Evolutionary conservation across 2,888 invertebrate genomes (phyloP), one percentile per base, ranked within the genome.

Genomic region (Agonopterix subpropinquella): DNA sequence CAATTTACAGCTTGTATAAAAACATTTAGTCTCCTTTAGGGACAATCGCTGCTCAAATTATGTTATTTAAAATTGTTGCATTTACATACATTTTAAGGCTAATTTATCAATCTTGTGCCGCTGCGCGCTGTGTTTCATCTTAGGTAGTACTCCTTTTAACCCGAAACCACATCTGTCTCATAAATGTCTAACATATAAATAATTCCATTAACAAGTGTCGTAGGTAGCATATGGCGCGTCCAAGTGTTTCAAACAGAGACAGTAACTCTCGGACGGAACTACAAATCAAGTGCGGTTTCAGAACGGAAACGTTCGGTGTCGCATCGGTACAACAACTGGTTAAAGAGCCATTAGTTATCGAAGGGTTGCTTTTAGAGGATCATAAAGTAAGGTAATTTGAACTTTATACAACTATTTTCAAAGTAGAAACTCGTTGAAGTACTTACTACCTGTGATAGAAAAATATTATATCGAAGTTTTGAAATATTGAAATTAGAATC

Each of bases 261-360:
- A 57, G 72, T 83, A 81, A 80, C 76, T 83, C 78, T 67, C 64
- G 70, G 69, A 76, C 79, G 80, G 81, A 80, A 82, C 79, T 62
- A 84, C 83, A 85, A 85, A 86, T 87, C 85, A 84, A 78, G 68
- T 81, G 84, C 62, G 84, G 83, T 83, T 81, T 77, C 63, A 70
- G 70, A 70, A 69, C 81, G 83, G 84, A 85, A 83, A 75, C 77
- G 69, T 78, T 84, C 65, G 67, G 68, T 64, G 70, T 65, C 66
- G 64, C 48, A 44, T 47, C 48, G 48, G 59, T 59, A 64, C 65
- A 68, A 77, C 77, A 74, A 79, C 76, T 72, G 74, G 49, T 70
- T 74, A 75, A 70, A 70, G 68, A 67, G 63, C 69, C 71, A 78
- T 84, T 77, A 76, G 64, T 81, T 77, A 80, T 73, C 65, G 65